Conservation (phyloP, 1,140 invertebrate genomes). For the Bombus pascuorum region DNA sequence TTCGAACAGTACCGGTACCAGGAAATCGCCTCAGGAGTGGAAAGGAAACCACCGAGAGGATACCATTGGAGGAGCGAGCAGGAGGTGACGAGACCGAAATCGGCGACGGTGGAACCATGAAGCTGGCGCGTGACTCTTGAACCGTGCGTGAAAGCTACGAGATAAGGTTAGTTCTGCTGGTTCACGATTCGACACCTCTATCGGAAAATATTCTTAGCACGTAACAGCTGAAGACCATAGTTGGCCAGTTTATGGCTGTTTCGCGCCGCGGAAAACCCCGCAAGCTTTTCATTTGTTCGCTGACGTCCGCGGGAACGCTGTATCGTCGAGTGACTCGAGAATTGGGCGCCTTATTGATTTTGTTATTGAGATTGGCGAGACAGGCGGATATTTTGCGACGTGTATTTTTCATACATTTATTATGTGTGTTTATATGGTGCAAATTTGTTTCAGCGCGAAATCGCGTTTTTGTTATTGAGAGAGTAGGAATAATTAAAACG, state of each 20-base stretch:
- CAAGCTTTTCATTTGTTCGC: background rate
- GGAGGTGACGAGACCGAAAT: slow-evolving; percentile 25
- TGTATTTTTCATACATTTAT: no score
- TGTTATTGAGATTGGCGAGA: background rate
- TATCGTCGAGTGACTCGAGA: background rate
- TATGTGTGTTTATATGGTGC: no score
- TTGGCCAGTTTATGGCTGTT: background rate
- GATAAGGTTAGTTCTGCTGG: slow-evolving; percentile 3
- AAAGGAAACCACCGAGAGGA: background rate
- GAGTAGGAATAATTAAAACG: no score
- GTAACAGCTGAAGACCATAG: background rate
- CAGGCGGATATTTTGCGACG: background rate
- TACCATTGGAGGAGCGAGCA: background rate
- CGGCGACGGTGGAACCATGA: slow-evolving; percentile 21
- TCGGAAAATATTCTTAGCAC: background rate
- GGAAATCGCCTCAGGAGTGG: slow-evolving; percentile 12
- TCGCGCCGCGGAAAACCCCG: background rate
- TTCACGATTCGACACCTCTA: background rate
- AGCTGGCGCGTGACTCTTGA: slow-evolving; percentile 28
- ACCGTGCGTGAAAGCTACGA: slow-evolving; percentile 17
- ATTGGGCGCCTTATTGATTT: background rate
- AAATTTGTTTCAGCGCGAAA: no score
- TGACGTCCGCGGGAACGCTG: no score
- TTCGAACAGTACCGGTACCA: background rate
- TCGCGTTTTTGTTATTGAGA: no score